phyloP scores from a whole-genome alignment of 2,888 invertebrate genomes.

The Ceratothoa steindachneri region DNA sequence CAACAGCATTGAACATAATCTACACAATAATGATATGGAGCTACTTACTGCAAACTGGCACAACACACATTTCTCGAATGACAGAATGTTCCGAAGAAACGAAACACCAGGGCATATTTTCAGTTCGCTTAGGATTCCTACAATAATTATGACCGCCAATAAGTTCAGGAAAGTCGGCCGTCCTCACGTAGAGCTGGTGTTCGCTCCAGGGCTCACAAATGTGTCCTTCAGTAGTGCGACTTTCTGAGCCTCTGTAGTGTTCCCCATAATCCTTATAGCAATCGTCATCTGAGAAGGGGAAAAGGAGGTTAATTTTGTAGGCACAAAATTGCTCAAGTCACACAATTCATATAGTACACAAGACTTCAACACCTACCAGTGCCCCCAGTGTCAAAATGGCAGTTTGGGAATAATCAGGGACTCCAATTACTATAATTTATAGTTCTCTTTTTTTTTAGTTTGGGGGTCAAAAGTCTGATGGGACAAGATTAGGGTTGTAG shows the following conservation, averaged over 20 bases:
- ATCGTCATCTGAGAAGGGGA: conserved; percentile 18
- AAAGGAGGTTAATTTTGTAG: not conserved
- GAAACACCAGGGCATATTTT: conserved; percentile 84
- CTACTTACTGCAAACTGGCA: conserved; percentile 74
- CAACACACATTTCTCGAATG: conserved; percentile 71
- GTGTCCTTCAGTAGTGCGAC: conserved; percentile 61
- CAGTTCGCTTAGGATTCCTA: conserved; percentile 80
- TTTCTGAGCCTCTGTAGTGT: conserved; percentile 69
- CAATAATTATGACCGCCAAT: conserved; percentile 81
- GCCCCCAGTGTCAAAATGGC: too few relatives aligned
- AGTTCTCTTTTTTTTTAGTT: too few relatives aligned
- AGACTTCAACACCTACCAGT: too few relatives aligned
- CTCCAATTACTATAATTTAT: too few relatives aligned
- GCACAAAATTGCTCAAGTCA: not conserved
- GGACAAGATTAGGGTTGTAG: too few relatives aligned
- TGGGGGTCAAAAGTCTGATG: too few relatives aligned
- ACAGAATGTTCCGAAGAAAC: conserved; percentile 49
- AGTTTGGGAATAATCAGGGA: too few relatives aligned
- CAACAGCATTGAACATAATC: too few relatives aligned
- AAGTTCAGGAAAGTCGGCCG: conserved; percentile 69
- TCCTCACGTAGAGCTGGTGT: conserved; percentile 65
- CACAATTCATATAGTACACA: not conserved
- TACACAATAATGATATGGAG: too few relatives aligned
- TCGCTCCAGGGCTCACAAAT: conserved; percentile 80
- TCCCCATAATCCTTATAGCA: conserved; percentile 86